Evolutionary conservation across 2,797 vertebrate species (phyloP).

Genomic region (Bryconaethiops microstoma): DNA sequence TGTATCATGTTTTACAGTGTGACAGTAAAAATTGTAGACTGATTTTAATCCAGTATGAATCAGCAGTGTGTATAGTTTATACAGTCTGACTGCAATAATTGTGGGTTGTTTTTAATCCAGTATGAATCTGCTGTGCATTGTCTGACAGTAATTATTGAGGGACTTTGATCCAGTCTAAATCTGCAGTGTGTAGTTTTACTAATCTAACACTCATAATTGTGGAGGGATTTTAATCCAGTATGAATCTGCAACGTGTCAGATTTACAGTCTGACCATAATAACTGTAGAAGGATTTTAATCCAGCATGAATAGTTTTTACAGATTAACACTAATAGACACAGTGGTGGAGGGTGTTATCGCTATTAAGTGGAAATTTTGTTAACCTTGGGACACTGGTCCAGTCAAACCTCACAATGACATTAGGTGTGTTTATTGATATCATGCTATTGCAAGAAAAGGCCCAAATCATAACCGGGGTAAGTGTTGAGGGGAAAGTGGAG

Average conservation of each 20-base stretch:
- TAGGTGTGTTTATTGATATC: not conserved
- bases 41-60: not conserved
- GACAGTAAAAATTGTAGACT: not conserved
- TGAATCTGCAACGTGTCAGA: too few species aligned
- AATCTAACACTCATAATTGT: too few species aligned
- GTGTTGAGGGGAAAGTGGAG: conserved; percentile 6
- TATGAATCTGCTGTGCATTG: not conserved
- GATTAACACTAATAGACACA: not conserved
- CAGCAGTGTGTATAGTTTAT: too few species aligned
- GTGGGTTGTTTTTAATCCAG: too few species aligned
- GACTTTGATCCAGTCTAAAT: not conserved
- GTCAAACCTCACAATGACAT: not conserved
- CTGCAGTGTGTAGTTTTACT: too few species aligned
- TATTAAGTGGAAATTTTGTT: not conserved
- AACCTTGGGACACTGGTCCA: not conserved
- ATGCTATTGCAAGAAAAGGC: not conserved
- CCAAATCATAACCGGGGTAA: not conserved
- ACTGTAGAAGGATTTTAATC: too few species aligned
- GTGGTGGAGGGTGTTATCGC: too few species aligned
- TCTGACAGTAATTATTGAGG: not conserved
- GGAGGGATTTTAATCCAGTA: too few species aligned
- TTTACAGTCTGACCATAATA: not conserved
- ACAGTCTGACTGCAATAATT: too few species aligned
- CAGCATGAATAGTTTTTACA: not conserved
- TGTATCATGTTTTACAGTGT: not conserved